These are phyloP conservation scores for Zootoca vivipara DNA, from an alignment of 2,113 vertebrate genomes.

Conservation along the genomic window DNA sequence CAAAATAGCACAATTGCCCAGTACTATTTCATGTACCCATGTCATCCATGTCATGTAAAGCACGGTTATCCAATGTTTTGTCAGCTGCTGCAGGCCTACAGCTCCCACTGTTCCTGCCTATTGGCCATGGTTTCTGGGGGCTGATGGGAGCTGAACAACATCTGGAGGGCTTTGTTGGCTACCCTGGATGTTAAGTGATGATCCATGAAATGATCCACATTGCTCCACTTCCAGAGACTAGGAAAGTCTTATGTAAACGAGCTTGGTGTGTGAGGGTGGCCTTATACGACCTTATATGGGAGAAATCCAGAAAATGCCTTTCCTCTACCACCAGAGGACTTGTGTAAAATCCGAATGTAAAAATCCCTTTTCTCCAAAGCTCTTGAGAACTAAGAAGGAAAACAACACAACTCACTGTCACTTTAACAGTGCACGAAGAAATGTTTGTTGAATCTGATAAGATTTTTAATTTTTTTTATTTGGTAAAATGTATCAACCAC, in stretches of 20 bases:
- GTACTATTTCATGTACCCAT: no score
- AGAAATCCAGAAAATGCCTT: neutral
- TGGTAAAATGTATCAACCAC: no score
- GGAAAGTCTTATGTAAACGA: neutral
- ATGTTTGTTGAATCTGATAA: neutral
- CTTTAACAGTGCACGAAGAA: neutral
- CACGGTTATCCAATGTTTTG: neutral
- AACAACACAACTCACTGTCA: neutral
- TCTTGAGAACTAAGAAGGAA: neutral
- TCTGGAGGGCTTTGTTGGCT: no score
- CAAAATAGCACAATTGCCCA: neutral
- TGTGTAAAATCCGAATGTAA: neutral
- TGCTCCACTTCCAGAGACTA: neutral
- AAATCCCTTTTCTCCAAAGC: neutral
- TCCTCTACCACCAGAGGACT: neutral
- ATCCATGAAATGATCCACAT: neutral
- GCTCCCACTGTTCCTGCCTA: no score
- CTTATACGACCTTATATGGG: neutral
- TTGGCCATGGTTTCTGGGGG: no score
- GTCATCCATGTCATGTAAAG: neutral
- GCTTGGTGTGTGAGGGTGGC: neutral
- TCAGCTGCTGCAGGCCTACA: no score
- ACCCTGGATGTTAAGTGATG: neutral
- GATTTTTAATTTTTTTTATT: no score
- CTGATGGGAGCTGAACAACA: no score